Conservation (phyloP, 2,113 vertebrate species). For the Sinocyclocheilus rhinocerous region DNA sequence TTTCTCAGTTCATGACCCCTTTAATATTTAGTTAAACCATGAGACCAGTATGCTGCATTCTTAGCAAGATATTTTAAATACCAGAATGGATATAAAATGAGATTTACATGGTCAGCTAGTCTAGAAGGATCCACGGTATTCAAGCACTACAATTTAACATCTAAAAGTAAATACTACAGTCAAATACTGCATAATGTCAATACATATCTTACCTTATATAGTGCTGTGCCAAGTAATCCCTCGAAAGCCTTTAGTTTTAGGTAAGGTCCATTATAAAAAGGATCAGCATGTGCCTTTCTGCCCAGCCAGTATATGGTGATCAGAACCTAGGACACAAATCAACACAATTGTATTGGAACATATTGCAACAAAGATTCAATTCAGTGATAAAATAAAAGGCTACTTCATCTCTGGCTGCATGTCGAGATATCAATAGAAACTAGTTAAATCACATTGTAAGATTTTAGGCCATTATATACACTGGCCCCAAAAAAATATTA, state of each 20-base stretch:
- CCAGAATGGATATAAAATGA: slow-evolving; percentile 53
- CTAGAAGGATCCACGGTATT: not conserved
- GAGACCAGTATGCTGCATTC: slow-evolving; percentile 43
- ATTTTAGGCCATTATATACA: not conserved
- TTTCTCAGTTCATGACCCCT: no score
- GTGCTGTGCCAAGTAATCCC: slow-evolving; percentile 86
- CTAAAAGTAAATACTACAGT: not conserved
- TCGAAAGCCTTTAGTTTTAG: slow-evolving; percentile 92
- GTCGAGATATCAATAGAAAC: not conserved
- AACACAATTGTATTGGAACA: slow-evolving; percentile 23
- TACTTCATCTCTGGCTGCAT: not conserved
- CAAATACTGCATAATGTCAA: not conserved
- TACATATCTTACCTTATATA: slow-evolving; percentile 84
- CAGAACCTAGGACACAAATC: slow-evolving; percentile 81
- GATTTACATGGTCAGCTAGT: not conserved
- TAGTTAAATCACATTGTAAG: not conserved
- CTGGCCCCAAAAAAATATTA: not conserved
- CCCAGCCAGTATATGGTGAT: slow-evolving; percentile 94
- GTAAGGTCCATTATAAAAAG: slow-evolving; percentile 88
- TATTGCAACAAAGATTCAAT: slow-evolving; percentile 6
- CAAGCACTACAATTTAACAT: not conserved
- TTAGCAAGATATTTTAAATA: slow-evolving; percentile 62
- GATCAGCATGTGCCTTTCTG: slow-evolving; percentile 85
- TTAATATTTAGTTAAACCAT: not conserved
- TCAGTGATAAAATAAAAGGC: not conserved